phyloP scores from a whole-genome alignment of 2,888 invertebrate genomes.

The Drosophila recens region DNA sequence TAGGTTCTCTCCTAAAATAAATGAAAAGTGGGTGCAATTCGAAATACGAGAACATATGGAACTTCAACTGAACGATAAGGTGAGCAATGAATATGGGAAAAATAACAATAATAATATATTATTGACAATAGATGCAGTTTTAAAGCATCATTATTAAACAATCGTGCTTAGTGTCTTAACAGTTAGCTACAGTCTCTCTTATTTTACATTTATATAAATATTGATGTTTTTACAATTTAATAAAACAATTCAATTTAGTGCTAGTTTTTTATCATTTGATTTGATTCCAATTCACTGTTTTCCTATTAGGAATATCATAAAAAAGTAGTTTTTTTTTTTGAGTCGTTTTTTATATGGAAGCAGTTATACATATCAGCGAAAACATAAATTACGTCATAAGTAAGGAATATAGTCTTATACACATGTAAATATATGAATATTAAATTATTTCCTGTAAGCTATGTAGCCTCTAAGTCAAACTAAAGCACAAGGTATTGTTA shows the following conservation, averaged over 20 bases:
- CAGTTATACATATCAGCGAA: slow-evolving; percentile 44
- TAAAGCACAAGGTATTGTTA: slow-evolving; percentile 60
- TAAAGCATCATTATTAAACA: slow-evolving; percentile 48
- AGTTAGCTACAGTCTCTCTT: slow-evolving; percentile 81
- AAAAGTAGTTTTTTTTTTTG: slow-evolving; percentile 42
- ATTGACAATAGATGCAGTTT: slow-evolving; percentile 5
- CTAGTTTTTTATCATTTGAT: slow-evolving; percentile 22
- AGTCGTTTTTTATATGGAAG: slow-evolving; percentile 63
- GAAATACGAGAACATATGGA: slow-evolving; percentile 1
- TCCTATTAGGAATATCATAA: slow-evolving; percentile 47
- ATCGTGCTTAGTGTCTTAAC: slow-evolving; percentile 64
- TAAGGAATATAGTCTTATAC: slow-evolving; percentile 3
- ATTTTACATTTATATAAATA: slow-evolving; percentile 50
- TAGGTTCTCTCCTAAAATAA: slow-evolving; percentile 15
- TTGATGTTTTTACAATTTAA: slow-evolving; percentile 16
- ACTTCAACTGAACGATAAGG: not conserved
- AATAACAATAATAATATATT: slow-evolving; percentile 13
- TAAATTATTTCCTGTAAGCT: slow-evolving; percentile 35
- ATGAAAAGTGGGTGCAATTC: slow-evolving; percentile 1
- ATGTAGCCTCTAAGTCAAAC: slow-evolving; percentile 57
- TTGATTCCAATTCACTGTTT: slow-evolving; percentile 32
- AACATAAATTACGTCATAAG: slow-evolving; percentile 21
- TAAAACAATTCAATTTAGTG: slow-evolving; percentile 33
- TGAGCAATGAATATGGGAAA: slow-evolving; percentile 9
- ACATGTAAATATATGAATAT: slow-evolving; percentile 17